Evolutionary conservation across 2,113 vertebrate species (phyloP).

Genomic region (Indicator indicator): DNA sequence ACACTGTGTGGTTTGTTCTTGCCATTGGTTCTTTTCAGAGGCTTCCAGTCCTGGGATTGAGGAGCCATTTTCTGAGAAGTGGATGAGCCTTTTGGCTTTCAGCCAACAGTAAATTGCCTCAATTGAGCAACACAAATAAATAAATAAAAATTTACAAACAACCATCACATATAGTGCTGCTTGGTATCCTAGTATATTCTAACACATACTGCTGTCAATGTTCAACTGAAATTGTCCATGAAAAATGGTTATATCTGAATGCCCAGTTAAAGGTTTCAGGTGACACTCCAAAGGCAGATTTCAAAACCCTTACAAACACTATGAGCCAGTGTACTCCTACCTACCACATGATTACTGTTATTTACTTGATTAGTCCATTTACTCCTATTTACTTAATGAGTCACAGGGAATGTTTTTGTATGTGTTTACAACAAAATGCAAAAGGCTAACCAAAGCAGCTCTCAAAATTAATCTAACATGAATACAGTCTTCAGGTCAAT

Average conservation of each 20-base stretch:
- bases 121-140: background rate
- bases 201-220: background rate
- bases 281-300: background rate
- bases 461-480: background rate
- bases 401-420: background rate
- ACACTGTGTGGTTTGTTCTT: background rate
- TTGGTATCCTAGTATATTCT: background rate
- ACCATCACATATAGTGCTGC: background rate
- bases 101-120: background rate
- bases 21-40: background rate
- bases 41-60: background rate
- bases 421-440: background rate
- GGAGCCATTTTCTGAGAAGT: fast-evolving
- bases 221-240: background rate
- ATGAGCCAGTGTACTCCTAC: background rate
- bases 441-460: background rate
- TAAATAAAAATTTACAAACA: background rate
- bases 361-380: background rate
- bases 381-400: background rate
- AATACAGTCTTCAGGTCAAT: background rate
- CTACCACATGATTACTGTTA: background rate
- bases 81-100: background rate
- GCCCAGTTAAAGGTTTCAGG: background rate
- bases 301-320: background rate
- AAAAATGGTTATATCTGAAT: background rate